A percentile compares a stretch with the other conserved stretches of the same genome.
Evolutionary conservation across 2,888 invertebrate species (phyloP).

Genomic region (Pachliopta kotzebuea): DNA sequence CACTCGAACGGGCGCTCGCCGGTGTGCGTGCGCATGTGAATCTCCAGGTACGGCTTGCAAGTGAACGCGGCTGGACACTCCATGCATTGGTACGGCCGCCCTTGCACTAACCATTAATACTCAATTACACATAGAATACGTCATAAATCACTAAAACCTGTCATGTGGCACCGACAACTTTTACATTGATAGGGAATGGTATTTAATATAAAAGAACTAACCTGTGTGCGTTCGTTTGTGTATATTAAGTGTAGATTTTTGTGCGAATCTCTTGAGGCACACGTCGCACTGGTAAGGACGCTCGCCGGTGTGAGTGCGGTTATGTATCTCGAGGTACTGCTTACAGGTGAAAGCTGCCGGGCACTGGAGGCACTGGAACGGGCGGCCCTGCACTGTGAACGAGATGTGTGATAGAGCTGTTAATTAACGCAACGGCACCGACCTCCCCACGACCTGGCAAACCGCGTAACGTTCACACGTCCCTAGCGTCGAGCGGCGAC

Average conservation of each 20-base stretch:
- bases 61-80: slow-evolving; percentile 82
- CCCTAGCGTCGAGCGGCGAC: slow-evolving; percentile 45
- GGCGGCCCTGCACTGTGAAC: slow-evolving; percentile 78
- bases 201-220: slow-evolving; percentile 44
- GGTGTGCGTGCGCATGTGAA: slow-evolving; percentile 82
- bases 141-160: slow-evolving; percentile 31
- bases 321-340: slow-evolving; percentile 79
- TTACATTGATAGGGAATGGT: slow-evolving; percentile 20
- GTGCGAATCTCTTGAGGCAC: slow-evolving; percentile 89
- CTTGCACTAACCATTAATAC: slow-evolving; percentile 67
- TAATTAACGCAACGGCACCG: slow-evolving; percentile 40
- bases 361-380: slow-evolving; percentile 81
- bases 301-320: slow-evolving; percentile 79
- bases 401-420: slow-evolving; percentile 42
- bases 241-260: slow-evolving; percentile 90
- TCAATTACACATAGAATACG: slow-evolving; percentile 32
- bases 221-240: slow-evolving; percentile 90
- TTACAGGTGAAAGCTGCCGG: slow-evolving; percentile 82
- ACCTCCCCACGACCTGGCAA: slow-evolving; percentile 40
- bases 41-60: slow-evolving; percentile 82
- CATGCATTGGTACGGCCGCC: slow-evolving; percentile 79
- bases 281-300: slow-evolving; percentile 85
- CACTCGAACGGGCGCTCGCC: slow-evolving; percentile 80
- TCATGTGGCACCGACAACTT: slow-evolving; percentile 77
- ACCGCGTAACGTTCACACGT: slow-evolving; percentile 53